Base-by-base conservation (phyloP, 2,888 invertebrate species). In the Mesorhabditis belari region DNA sequence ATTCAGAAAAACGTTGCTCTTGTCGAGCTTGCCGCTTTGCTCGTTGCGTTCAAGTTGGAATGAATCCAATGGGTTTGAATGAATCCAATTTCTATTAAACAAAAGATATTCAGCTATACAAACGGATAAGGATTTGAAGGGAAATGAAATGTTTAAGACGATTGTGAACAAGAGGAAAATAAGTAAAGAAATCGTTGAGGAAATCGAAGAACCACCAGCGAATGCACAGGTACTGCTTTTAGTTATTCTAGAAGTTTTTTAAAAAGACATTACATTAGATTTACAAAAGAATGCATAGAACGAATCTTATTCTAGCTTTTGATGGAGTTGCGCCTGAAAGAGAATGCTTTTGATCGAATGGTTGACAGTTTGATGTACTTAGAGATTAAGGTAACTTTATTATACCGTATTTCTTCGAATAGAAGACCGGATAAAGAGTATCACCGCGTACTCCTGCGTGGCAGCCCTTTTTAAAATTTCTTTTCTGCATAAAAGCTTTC, bases 41-140 rank as follows among this genome's bases (percentile, higher is more conserved):
- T 55, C 67, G 67, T 26, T 70, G 70, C 50, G 70, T 68, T 24
- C 62, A 67, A 53, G 67, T 68, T 12, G 70, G 70, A 24, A 70
- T 70, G 70, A 70, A 70, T 55, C 66, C 66, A 19, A 50, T 64
- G 29, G 70, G 70, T 61, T 23, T 49, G 28, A 3, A 2, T 53
- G 35, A 6, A 61, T 53, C n/a, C 55, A 50, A 55, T 57, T 58
- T 56, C 52, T 35, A n/a, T 35, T 17, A 35, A 35, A 35, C 44
- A n/a, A 9, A 17, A 2, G n/a, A 35, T 17, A 35, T 35, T 35
- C n/a, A 35, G 44, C 44, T n/a, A 35, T 35, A 17, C 44, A 35
- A 35, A 35, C 44, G 12, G 44, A 35, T 35, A 35, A 35, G n/a
- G n/a, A 35, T n/a, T n/a, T 35, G 44, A 9, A 35, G n/a, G 12